Evolutionary conservation across 2,113 vertebrate genomes (phyloP), one percentile per base, ranked within the genome.

Genomic region (Lasiurus cinereus): DNA sequence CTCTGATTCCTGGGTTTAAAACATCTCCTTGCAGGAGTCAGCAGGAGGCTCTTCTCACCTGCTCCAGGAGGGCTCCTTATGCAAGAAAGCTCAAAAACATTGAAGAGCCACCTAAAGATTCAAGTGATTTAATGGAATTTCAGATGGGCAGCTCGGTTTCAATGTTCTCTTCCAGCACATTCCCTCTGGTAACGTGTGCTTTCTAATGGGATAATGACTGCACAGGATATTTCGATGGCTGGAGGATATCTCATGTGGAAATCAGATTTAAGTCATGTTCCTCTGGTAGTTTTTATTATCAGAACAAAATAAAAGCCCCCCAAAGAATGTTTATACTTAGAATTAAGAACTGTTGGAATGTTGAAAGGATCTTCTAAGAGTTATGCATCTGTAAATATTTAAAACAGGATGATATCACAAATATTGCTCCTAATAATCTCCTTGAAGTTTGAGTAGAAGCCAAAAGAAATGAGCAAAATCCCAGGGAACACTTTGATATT

Each of bases 331-430:
- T 96, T 78, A 84, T 31, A 62, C 18, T 80, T 74, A 69, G 93
- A 87, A 83, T 69, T 92, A 72, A 92, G 90, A 94, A 92, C 52
- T 94, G 73, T 39, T 94, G 59, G 59, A 88, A 94, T 87, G 67
- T 83, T 83, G 82, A 85, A 94, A 76, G 54, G 85, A 85, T 66
- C 85, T 90, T 36, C 90, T 43, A 94, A 88, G 90, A 95, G 88
- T 82, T 86, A 96, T 95, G 43, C 73, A 79, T 92, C 88, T 92
- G 78, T 91, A 94, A 94, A 94, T 86, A 97, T 86, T 94, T 94
- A 85, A 95, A 90, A 93, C 22, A 59, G 88, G 19, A 27, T 90
- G 82, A 90, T 92, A 82, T 90, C 80, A 92, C 43, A 85, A 83
- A 93, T 77, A 77, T 8, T 59, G 29, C 50, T 77, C 66, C 64